Evolutionary conservation across 2,113 vertebrate genomes (phyloP), one percentile per base, ranked within the genome.

Genomic region (Apus apus): DNA sequence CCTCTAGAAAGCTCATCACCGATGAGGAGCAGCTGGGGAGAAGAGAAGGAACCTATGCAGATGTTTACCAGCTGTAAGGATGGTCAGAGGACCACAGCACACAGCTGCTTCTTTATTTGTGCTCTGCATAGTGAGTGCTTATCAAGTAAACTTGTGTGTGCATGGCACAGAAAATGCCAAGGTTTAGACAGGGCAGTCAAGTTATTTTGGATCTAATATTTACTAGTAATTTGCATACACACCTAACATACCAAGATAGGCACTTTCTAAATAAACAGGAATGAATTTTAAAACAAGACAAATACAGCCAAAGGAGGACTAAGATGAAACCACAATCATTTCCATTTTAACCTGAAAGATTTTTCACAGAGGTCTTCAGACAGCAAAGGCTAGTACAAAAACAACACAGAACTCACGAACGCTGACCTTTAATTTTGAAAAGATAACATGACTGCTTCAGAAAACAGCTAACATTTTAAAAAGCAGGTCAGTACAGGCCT

Each of bases 261-360:
- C 94, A 97, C 95, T 97, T 97, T 54, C 89, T 89, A 90, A 93
- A 89, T 81, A 95, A 95, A 82, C 25, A 93, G 29, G 50, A 65
- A 86, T 66, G 11, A 57, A 65, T 84, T 92, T 81, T 57, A 53
- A 78, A 92, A 57, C 30, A 78, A 91, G 78, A 62, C 60, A 87
- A 79, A 75, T 87, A 77, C 34, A 20, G 61, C 43, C 58, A 84
- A 94, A 84, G 58, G 72, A 96, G 20, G 40, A 90, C 46, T 75
- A 81, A 50, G 45, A 67, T 54, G 40, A 82, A 34, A 87, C 29
- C 54, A 58, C 48, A 64, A 23, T 77, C 10, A 64, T 54, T 82
- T 79, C 57, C 53, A 58, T 66, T 84, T 60, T 79, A 72, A 82
- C 60, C 71, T 94, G 40, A 8, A 87, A 87, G 58, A 92, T 80